Conservation (phyloP, 2,888 invertebrate species). For the Rhopalosiphum nymphaeae region DNA sequence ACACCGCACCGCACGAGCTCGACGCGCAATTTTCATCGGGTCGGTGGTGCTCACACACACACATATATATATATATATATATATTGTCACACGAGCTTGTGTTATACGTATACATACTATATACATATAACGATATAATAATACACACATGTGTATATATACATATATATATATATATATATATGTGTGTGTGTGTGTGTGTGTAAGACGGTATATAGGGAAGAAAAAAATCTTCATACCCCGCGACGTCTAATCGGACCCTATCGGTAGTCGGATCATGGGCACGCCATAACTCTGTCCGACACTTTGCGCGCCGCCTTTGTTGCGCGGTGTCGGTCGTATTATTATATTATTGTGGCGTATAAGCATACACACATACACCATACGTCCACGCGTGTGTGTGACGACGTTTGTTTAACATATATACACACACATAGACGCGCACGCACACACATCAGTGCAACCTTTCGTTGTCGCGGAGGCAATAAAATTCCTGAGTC, state of each 20-base stretch:
- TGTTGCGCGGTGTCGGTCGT: constrained; percentile 34
- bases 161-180: neutral
- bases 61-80: neutral
- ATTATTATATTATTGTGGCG: constrained; percentile 47
- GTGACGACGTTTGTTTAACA: constrained; percentile 27
- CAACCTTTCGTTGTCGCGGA: neutral
- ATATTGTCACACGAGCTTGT: neutral
- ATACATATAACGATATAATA: neutral
- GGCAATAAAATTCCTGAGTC: constrained; percentile 56
- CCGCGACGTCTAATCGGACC: constrained; percentile 36
- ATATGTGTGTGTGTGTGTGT: too few relatives aligned
- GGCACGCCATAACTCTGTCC: constrained; percentile 53
- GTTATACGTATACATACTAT: neutral
- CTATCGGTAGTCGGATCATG: constrained; percentile 57
- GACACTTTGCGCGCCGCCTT: constrained; percentile 58
- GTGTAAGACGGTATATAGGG: neutral
- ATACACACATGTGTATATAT: neutral
- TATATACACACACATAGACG: neutral
- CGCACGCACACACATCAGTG: too few relatives aligned
- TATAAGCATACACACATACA: neutral
- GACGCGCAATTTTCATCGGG: neutral
- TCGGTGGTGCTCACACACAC: neutral
- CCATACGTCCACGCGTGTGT: neutral
- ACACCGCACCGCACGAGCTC: constrained; percentile 5
- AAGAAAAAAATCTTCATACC: neutral